A percentile compares a stretch with the other conserved stretches of the same genome.
Evolutionary conservation across 2,888 invertebrate species (phyloP).

Genomic region (Malthinus seriepunctatus): DNA sequence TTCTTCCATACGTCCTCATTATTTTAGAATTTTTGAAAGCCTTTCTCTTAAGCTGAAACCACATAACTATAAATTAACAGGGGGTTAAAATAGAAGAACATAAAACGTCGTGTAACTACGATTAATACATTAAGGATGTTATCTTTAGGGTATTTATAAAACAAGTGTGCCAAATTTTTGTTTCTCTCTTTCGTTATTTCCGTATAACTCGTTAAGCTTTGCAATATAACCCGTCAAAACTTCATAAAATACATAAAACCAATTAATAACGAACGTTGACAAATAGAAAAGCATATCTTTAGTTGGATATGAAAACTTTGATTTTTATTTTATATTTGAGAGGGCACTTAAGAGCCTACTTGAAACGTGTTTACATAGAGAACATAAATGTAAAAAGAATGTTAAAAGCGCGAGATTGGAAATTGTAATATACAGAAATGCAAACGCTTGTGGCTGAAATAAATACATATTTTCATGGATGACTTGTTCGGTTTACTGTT

Average conservation of each 20-base stretch:
- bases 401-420: slow-evolving; percentile 19
- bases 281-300: not conserved
- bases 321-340: slow-evolving; percentile 17
- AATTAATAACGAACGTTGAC: not conserved
- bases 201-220: too few relatives aligned
- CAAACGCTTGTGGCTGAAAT: slow-evolving; percentile 32
- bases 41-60: too few relatives aligned
- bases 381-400: slow-evolving; percentile 20
- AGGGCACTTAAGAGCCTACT: slow-evolving; percentile 18
- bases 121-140: too few relatives aligned
- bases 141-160: too few relatives aligned
- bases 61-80: too few relatives aligned
- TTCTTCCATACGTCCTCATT: too few relatives aligned
- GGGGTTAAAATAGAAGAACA: too few relatives aligned
- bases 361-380: slow-evolving; percentile 22
- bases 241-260: not conserved
- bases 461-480: slow-evolving; percentile 39
- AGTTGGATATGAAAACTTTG: slow-evolving; percentile 8
- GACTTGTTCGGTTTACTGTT: slow-evolving; percentile 36
- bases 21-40: too few relatives aligned
- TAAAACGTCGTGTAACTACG: too few relatives aligned
- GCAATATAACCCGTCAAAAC: too few relatives aligned
- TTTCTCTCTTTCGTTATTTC: too few relatives aligned
- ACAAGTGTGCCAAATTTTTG: too few relatives aligned
- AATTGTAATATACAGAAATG: slow-evolving; percentile 23